Evolutionary conservation across 2,888 invertebrate species (phyloP).

Genomic region (Xylota segnis): DNA sequence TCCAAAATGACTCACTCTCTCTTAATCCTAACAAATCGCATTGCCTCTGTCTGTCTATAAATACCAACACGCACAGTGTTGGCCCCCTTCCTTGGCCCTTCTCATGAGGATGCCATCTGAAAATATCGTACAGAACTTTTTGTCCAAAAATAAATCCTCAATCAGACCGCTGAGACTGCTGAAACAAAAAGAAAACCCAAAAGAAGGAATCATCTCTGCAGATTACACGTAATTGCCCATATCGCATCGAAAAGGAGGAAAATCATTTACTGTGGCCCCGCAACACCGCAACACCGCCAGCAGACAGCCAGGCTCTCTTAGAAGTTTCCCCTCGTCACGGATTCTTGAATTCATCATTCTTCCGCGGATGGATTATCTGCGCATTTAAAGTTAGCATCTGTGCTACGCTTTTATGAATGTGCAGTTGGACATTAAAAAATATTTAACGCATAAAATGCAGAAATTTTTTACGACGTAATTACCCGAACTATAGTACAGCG

Average conservation of each 20-base stretch:
- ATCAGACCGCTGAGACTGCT: background rate
- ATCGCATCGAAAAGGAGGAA: background rate
- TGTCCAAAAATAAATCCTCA: constrained; percentile 10
- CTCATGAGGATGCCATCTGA: background rate
- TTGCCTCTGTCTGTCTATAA: background rate
- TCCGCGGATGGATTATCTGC: constrained; percentile 11
- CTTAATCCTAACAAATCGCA: background rate
- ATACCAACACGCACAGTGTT: background rate
- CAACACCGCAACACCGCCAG: background rate
- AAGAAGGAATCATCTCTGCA: constrained; percentile 2
- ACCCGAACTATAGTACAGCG: constrained; percentile 27
- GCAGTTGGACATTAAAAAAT: constrained; percentile 46
- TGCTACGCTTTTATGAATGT: constrained; percentile 48
- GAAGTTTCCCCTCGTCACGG: background rate
- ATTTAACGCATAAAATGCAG: constrained; percentile 51
- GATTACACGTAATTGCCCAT: constrained; percentile 12
- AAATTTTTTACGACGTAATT: constrained; percentile 50
- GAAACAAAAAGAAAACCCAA: background rate
- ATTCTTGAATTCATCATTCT: constrained; percentile 22
- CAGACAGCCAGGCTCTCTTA: background rate
- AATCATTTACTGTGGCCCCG: background rate
- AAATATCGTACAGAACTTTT: background rate
- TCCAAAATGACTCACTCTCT: background rate
- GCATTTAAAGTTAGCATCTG: constrained; percentile 34
- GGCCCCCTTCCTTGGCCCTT: background rate